Evolutionary conservation across 2,888 invertebrate genomes (phyloP).

Genomic region (Punctoribates punctum): DNA sequence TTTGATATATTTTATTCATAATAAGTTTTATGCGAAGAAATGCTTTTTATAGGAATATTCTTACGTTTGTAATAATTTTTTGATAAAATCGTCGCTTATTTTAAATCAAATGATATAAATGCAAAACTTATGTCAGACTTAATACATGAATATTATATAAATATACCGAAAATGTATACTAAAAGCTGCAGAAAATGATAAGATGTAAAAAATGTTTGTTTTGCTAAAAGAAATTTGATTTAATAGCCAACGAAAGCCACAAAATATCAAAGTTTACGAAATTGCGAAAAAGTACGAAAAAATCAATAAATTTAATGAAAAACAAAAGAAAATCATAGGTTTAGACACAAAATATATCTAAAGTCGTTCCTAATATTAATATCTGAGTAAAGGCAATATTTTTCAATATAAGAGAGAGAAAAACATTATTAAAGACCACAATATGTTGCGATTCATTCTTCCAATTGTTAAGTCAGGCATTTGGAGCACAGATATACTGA

Average conservation of each 20-base stretch:
- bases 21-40: neutral
- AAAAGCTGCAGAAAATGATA: neutral
- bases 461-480: neutral
- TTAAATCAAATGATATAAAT: constrained; percentile 14
- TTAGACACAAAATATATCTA: no score
- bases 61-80: neutral
- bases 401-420: constrained; percentile 7
- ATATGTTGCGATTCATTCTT: constrained; percentile 9
- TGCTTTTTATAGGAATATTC: neutral
- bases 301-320: no score
- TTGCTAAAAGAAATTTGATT: no score
- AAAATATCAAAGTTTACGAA: no score
- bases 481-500: neutral
- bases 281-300: no score
- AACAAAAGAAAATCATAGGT: no score
- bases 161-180: neutral
- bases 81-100: neutral
- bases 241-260: no score
- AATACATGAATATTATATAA: neutral
- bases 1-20: no score
- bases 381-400: neutral
- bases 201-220: no score
- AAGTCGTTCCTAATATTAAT: neutral
- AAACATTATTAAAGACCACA: constrained; percentile 8
- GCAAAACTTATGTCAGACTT: constrained; percentile 16